Evolutionary conservation across 2,797 vertebrate species (phyloP).

Genomic region (Okamejei kenojei): DNA sequence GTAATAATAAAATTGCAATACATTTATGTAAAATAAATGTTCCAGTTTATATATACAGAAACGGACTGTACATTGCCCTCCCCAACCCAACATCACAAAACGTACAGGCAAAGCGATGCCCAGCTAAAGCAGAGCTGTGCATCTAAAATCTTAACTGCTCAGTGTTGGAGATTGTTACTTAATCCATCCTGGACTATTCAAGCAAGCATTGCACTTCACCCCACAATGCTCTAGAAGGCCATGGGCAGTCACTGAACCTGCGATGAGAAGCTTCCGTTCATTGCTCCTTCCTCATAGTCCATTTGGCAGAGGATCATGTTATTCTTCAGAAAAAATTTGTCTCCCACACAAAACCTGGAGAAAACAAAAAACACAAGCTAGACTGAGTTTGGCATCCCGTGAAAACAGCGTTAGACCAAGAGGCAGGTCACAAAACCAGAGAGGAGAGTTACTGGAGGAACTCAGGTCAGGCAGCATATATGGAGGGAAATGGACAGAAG

Average conservation of each 20-base stretch:
- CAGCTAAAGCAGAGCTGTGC: constrained; percentile 94
- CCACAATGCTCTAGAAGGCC: constrained; percentile 52
- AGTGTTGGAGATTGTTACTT: constrained; percentile 75
- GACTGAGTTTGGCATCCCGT: neutral
- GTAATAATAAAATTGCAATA: constrained; percentile 99
- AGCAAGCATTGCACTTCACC: constrained; percentile 73
- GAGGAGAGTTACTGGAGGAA: too few relatives aligned
- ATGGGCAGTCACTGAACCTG: constrained; percentile 86
- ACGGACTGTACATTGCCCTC: constrained; percentile 97
- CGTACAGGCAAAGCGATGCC: constrained; percentile 94
- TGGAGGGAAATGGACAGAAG: too few relatives aligned
- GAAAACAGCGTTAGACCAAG: neutral
- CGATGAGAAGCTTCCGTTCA: constrained; percentile 96
- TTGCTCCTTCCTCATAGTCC: constrained; percentile 99
- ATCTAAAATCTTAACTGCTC: constrained; percentile 89
- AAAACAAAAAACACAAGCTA: constrained; percentile 18
- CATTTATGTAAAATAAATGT: constrained; percentile 99
- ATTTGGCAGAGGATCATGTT: constrained; percentile 99
- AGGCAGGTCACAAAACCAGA: neutral
- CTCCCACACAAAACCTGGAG: constrained; percentile 93
- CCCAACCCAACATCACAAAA: constrained; percentile 82
- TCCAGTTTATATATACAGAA: constrained; percentile 99
- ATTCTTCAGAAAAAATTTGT: constrained; percentile 99
- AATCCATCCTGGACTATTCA: constrained; percentile 81
- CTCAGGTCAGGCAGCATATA: too few relatives aligned